Percentiles rank a stretch among this genome's conserved stretches.
phyloP scores from a whole-genome alignment of 1,140 invertebrate species.

The Drosophila ironensis region DNA sequence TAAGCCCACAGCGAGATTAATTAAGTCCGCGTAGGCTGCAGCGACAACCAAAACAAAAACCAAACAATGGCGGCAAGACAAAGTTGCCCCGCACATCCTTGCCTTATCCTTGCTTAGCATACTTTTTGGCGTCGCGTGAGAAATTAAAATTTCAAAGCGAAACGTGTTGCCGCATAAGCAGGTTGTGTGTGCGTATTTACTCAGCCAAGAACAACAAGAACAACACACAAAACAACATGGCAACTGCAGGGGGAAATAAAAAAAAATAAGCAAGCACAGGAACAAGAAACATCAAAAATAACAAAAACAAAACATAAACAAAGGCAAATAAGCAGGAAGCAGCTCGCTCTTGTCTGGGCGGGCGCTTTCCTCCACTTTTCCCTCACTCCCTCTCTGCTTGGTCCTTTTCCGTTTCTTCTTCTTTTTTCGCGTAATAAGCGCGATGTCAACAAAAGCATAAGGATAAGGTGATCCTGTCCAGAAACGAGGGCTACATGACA shows the following conservation, averaged over 20 bases:
- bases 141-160: constrained; percentile 77
- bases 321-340: constrained; percentile 69
- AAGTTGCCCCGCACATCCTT: constrained; percentile 8
- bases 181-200: constrained; percentile 32
- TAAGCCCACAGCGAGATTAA: constrained; percentile 74
- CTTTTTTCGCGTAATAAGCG: constrained; percentile 50
- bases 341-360: constrained; percentile 10
- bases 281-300: constrained; percentile 34
- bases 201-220: constrained; percentile 43
- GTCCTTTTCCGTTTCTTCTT: not conserved
- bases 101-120: constrained; percentile 42
- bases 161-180: constrained; percentile 52
- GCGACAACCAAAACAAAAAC: constrained; percentile 19
- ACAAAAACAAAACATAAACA: constrained; percentile 59
- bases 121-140: constrained; percentile 69
- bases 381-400: constrained; percentile 3
- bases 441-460: constrained; percentile 59
- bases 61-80: not conserved
- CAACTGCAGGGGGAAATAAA: constrained; percentile 9
- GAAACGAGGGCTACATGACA: constrained; percentile 22
- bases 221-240: not conserved
- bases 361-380: not conserved
- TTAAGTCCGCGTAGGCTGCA: constrained; percentile 63
- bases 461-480: constrained; percentile 30
- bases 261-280: constrained; percentile 1